A percentile compares a stretch with the other conserved stretches of the same genome.
These are phyloP conservation scores for Penelope pileata DNA, from an alignment of 2,113 vertebrate genomes.

Conservation along the genomic window DNA sequence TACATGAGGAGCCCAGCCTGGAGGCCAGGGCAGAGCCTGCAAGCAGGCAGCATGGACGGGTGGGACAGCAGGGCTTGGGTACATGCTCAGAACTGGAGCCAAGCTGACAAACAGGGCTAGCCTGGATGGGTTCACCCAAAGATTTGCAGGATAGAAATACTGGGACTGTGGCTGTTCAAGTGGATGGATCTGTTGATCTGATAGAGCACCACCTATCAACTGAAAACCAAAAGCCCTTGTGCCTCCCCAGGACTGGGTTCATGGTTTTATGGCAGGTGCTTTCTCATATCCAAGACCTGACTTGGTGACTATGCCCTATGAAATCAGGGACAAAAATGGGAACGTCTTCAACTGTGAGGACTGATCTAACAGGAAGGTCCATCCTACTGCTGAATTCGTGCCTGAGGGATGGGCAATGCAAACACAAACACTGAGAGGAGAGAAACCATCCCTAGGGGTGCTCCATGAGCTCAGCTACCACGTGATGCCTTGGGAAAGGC, in stretches of 20 bases:
- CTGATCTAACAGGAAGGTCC: not conserved
- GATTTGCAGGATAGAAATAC: not conserved
- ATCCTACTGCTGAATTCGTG: not conserved
- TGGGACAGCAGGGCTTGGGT: not conserved
- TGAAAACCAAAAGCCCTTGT: not conserved
- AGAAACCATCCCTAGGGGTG: too few relatives aligned
- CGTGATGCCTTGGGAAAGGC: not conserved
- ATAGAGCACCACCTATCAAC: not conserved
- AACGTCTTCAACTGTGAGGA: not conserved
- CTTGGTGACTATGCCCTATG: rapidly evolving
- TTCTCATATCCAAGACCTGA: not conserved
- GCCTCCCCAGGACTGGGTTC: not conserved
- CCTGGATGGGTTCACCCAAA: not conserved
- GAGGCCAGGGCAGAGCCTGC: not conserved
- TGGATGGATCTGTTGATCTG: not conserved
- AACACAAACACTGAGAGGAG: not conserved
- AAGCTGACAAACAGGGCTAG: not conserved
- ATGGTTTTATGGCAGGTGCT: not conserved
- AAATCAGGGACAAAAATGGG: not conserved
- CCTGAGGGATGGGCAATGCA: not conserved
- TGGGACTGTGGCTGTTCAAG: not conserved
- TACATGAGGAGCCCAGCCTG: not conserved
- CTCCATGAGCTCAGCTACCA: not conserved
- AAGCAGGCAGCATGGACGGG: not conserved
- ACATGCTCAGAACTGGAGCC: not conserved